A percentile compares a stretch with the other conserved stretches of the same genome.
phyloP scores from a whole-genome alignment of 2,113 vertebrate genomes.

The Apaloderma vittatum region DNA sequence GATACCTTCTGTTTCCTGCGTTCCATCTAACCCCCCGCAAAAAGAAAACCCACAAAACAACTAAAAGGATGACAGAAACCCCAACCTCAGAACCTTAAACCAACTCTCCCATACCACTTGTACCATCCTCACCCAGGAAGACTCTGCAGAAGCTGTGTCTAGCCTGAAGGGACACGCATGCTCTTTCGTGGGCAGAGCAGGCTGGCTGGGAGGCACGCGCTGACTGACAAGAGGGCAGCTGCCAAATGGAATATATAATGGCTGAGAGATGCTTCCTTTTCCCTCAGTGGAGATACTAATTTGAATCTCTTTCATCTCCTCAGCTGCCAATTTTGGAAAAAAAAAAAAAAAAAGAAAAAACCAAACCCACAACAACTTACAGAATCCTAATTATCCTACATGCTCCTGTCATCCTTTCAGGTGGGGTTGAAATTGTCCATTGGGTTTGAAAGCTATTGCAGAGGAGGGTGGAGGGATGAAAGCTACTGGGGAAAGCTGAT shows the following conservation, averaged over 20 bases:
- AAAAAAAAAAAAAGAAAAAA: neutral
- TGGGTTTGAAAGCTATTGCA: neutral
- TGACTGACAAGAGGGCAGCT: neutral
- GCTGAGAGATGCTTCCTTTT: neutral
- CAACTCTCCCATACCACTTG: neutral
- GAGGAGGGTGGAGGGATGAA: neutral
- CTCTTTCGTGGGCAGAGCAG: neutral
- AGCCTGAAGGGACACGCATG: neutral
- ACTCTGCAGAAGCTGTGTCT: neutral
- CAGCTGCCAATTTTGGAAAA: neutral
- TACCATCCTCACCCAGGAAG: neutral
- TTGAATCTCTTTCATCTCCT: conserved; percentile 33
- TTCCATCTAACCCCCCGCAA: neutral
- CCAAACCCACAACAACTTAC: too few species aligned
- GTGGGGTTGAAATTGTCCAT: neutral
- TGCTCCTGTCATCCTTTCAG: neutral
- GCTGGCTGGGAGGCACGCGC: neutral
- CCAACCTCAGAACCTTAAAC: neutral
- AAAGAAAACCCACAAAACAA: neutral
- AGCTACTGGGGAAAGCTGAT: neutral
- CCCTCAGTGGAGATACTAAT: neutral
- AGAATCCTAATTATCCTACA: neutral
- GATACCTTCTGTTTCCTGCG: neutral
- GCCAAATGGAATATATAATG: neutral
- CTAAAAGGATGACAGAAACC: neutral